Evolutionary conservation across 92 coral and sea anemone genomes (phyloP).

Genomic region (Epizoanthus stellaris): DNA sequence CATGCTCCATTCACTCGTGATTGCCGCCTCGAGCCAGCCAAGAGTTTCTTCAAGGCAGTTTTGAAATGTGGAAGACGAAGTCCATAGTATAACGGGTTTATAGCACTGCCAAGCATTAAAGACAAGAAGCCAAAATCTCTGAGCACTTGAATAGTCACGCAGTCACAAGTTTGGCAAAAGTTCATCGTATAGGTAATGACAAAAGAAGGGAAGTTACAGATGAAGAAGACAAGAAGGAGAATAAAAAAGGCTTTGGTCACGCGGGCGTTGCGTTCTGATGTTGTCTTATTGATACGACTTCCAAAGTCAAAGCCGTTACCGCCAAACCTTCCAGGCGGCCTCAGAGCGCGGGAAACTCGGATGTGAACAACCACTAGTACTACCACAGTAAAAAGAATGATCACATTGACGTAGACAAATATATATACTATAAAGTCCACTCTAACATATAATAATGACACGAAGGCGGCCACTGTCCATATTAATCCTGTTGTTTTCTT

Average conservation of each 20-base stretch:
- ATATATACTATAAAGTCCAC: conserved; percentile 75
- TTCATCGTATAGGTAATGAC: conserved; percentile 67
- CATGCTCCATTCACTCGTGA: background rate
- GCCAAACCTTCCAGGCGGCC: background rate
- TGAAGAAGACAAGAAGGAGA: conserved; percentile 59
- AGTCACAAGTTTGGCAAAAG: conserved; percentile 65
- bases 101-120: conserved; percentile 70
- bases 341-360: conserved; percentile 58
- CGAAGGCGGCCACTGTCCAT: conserved; percentile 64
- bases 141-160: conserved; percentile 63
- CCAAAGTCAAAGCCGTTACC: background rate
- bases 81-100: conserved; percentile 82
- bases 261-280: conserved; percentile 62
- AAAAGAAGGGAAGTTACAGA: conserved; percentile 67
- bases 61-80: conserved; percentile 79
- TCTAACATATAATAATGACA: conserved; percentile 68
- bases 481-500: conserved; percentile 59
- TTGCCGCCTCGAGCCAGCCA: background rate
- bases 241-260: conserved; percentile 66
- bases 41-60: conserved; percentile 56
- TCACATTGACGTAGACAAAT: conserved; percentile 74
- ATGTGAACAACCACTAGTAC: conserved; percentile 65
- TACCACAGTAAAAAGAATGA: conserved; percentile 60
- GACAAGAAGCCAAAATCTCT: conserved; percentile 75
- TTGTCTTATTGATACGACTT: background rate